A percentile compares a stretch with the other conserved stretches of the same genome.
These are phyloP conservation scores for Sapayoa aenigma DNA, from an alignment of 2,113 vertebrate species.

Conservation along the genomic window DNA sequence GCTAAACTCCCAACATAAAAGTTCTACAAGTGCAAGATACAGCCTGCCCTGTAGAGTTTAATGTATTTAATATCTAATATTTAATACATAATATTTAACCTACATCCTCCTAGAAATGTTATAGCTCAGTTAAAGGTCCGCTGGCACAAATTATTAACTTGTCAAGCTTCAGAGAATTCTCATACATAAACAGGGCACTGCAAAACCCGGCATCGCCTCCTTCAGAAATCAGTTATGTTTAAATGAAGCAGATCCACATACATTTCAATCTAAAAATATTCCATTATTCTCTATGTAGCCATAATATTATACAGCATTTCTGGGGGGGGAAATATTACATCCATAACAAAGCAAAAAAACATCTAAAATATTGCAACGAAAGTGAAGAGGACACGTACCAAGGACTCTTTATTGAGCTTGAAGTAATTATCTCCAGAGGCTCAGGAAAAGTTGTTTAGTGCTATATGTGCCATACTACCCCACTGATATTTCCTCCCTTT, in stretches of 20 bases:
- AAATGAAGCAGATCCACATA: not conserved
- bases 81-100: not conserved
- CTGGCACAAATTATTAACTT: not conserved
- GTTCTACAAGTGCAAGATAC: not conserved
- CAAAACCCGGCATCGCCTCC: not conserved
- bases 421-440: not conserved
- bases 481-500: not conserved
- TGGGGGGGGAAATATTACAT: not conserved
- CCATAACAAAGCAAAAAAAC: not conserved
- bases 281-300: not conserved
- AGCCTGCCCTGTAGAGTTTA: not conserved
- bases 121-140: not conserved
- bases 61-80: not conserved
- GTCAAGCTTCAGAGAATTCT: not conserved
- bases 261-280: not conserved
- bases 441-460: not conserved
- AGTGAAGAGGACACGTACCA: not conserved
- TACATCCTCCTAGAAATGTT: not conserved
- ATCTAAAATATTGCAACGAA: not conserved
- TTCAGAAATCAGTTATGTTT: not conserved
- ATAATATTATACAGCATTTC: not conserved
- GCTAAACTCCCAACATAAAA: fast-evolving
- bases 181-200: fast-evolving
- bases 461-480: not conserved
- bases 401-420: not conserved